Evolutionary conservation across 2,797 vertebrate species (phyloP).

Genomic region (Pyrocephalus nanus): DNA sequence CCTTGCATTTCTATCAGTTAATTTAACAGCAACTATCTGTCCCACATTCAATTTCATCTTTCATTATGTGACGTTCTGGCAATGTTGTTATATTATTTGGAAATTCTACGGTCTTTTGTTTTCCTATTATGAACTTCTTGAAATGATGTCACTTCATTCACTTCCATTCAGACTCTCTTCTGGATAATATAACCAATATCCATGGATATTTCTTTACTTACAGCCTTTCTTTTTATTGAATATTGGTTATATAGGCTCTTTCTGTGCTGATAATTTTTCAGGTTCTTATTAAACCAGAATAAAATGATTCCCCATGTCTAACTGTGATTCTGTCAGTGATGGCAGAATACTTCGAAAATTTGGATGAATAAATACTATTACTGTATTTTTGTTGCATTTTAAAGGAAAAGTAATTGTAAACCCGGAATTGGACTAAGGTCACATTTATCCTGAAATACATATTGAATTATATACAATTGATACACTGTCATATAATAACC

Average conservation of each 20-base stretch:
- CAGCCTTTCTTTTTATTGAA: background rate
- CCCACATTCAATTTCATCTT: background rate
- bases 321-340: background rate
- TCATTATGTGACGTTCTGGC: background rate
- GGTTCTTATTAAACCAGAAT: background rate
- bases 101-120: background rate
- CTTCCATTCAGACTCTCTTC: background rate
- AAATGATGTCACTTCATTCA: background rate
- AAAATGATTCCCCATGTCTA: background rate
- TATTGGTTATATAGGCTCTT: background rate
- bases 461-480: background rate
- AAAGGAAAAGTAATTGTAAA: background rate
- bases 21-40: slow-evolving; percentile 11
- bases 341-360: background rate
- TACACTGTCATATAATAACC: background rate
- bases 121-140: background rate
- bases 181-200: background rate
- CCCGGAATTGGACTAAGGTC: background rate
- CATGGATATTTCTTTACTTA: background rate
- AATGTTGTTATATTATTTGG: background rate
- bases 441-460: slow-evolving; percentile 5
- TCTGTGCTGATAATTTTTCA: background rate
- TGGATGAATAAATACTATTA: background rate
- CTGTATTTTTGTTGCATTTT: background rate
- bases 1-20: slow-evolving; percentile 6